Conservation (phyloP, 92 coral and sea anemone species). For the Epizoanthus illoricatus region DNA sequence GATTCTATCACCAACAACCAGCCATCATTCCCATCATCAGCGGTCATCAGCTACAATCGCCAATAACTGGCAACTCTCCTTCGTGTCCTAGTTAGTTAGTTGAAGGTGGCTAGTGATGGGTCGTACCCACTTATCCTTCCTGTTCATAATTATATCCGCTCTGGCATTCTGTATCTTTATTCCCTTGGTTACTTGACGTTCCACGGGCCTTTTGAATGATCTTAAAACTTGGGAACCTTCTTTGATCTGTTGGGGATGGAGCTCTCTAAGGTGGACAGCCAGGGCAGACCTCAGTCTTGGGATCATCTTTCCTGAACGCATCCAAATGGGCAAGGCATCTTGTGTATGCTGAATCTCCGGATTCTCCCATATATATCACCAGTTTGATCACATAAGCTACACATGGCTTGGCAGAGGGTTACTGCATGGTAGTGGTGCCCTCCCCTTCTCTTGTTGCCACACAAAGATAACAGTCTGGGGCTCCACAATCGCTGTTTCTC, state of each 20-base stretch:
- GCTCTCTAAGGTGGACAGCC: constrained; percentile 1
- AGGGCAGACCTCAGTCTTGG: constrained; percentile 15
- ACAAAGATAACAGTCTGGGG: no score
- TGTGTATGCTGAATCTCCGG: constrained; percentile 12
- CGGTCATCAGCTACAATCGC: no score
- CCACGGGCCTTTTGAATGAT: constrained; percentile 6
- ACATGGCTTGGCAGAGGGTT: background rate
- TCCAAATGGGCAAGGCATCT: constrained; percentile 12
- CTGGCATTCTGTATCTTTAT: background rate
- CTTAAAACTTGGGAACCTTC: background rate
- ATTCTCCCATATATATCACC: constrained; percentile 1
- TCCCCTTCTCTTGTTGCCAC: no score
- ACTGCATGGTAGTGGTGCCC: background rate
- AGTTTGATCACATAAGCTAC: background rate
- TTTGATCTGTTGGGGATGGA: background rate
- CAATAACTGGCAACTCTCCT: no score
- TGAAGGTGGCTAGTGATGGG: background rate
- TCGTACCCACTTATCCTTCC: constrained; percentile 1
- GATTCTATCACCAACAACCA: no score
- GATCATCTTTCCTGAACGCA: constrained; percentile 6
- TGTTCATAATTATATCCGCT: background rate
- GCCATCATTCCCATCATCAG: no score
- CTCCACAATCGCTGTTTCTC: no score
- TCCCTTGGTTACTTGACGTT: background rate
- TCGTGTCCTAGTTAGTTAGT: background rate